phyloP scores from a whole-genome alignment of 1,140 invertebrate species.

The Thalassaphorura encarpata region DNA sequence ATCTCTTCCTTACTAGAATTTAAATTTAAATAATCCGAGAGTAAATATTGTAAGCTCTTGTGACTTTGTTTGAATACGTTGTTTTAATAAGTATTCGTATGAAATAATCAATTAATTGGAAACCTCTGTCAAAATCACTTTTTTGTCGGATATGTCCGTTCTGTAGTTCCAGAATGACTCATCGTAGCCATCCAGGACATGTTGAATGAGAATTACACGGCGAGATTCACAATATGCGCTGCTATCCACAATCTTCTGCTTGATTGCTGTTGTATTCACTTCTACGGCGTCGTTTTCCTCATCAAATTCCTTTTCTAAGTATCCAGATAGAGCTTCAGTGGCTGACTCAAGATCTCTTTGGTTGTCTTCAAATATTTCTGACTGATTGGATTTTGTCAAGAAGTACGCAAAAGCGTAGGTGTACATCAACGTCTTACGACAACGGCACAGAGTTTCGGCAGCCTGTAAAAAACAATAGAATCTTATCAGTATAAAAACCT shows the following conservation, averaged over 20 bases:
- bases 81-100: too few relatives aligned
- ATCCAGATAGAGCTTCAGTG: constrained; percentile 36
- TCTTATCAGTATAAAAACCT: too few relatives aligned
- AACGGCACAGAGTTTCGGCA: constrained; percentile 57
- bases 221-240: constrained; percentile 85
- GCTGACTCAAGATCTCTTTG: constrained; percentile 59
- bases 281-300: not conserved
- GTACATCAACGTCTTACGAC: constrained; percentile 59
- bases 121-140: too few relatives aligned
- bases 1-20: too few relatives aligned
- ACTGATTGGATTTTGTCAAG: constrained; percentile 56
- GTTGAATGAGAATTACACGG: constrained; percentile 82
- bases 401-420: constrained; percentile 67
- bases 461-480: too few relatives aligned
- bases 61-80: too few relatives aligned
- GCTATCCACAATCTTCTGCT: not conserved
- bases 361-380: constrained; percentile 62
- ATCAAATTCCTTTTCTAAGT: constrained; percentile 12
- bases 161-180: constrained; percentile 98
- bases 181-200: constrained; percentile 96
- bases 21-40: too few relatives aligned
- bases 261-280: not conserved
- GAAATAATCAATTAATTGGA: too few relatives aligned
- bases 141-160: too few relatives aligned
- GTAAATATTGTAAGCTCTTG: too few relatives aligned